A percentile compares a stretch with the other conserved stretches of the same genome.
Conservation (phyloP, 2,113 vertebrate genomes). For the Pteruthius melanotis region DNA sequence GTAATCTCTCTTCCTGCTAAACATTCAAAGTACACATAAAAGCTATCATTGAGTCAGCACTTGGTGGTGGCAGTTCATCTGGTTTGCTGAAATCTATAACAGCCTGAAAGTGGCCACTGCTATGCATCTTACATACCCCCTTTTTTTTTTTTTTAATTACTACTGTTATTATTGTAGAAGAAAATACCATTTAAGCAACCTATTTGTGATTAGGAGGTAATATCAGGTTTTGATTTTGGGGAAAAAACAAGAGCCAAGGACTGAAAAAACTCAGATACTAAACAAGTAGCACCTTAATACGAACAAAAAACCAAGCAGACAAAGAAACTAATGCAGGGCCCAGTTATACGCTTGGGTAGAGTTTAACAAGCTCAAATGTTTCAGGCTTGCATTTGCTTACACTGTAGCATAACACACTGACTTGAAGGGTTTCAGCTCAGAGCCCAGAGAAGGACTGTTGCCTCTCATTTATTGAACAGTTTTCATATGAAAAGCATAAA, state of each 20-base stretch:
- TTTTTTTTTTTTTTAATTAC: not conserved
- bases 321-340: not conserved
- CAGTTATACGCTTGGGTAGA: not conserved
- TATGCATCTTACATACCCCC: not conserved
- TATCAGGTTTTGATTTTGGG: not conserved
- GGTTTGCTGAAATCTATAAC: constrained; percentile 6
- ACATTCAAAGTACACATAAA: constrained; percentile 9
- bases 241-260: not conserved
- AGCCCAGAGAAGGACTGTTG: not conserved
- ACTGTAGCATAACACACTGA: not conserved
- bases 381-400: not conserved
- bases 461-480: not conserved
- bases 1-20: constrained; percentile 46
- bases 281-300: not conserved
- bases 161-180: not conserved
- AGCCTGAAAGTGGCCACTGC: not conserved
- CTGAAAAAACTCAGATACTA: not conserved
- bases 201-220: not conserved
- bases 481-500: not conserved
- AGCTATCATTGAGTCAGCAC: constrained; percentile 28
- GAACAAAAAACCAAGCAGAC: not conserved
- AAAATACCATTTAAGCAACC: not conserved
- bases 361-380: not conserved
- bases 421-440: not conserved
- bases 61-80: not conserved